Conservation (phyloP, 2,888 invertebrate species). For the Nezara viridula region DNA sequence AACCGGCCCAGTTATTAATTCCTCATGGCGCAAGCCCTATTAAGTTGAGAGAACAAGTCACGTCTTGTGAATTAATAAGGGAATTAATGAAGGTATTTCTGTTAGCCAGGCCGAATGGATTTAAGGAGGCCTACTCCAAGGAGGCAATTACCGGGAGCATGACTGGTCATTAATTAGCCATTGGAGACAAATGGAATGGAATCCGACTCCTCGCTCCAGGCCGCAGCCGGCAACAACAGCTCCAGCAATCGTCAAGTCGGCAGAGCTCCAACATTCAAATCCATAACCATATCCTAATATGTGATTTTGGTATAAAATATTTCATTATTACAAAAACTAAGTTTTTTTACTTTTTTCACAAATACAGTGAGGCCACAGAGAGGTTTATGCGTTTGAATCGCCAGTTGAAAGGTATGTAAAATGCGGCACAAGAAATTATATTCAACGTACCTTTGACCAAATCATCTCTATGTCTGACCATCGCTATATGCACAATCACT, state of each 20-base stretch:
- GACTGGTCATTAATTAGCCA: conserved; percentile 36
- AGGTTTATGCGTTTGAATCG: no score
- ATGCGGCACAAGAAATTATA: no score
- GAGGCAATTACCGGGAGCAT: conserved; percentile 26
- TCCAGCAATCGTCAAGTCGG: not conserved
- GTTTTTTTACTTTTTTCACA: no score
- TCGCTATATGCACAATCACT: no score
- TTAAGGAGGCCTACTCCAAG: not conserved
- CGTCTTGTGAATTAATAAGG: not conserved
- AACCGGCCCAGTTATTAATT: not conserved
- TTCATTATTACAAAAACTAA: no score
- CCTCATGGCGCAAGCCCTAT: not conserved
- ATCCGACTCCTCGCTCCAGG: not conserved
- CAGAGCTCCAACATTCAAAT: not conserved
- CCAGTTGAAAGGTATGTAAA: no score
- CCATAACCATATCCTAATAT: not conserved
- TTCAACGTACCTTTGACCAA: no score
- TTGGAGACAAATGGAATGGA: not conserved
- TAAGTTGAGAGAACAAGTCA: not conserved
- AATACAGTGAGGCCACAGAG: no score
- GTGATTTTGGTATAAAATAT: no score
- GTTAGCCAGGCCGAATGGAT: not conserved
- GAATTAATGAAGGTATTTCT: conserved; percentile 39
- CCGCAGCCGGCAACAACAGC: not conserved
- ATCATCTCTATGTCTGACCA: no score